Evolutionary conservation across 1,140 invertebrate genomes (phyloP), one percentile per base, ranked within the genome.

Genomic region (Drosophila fuyamai): DNA sequence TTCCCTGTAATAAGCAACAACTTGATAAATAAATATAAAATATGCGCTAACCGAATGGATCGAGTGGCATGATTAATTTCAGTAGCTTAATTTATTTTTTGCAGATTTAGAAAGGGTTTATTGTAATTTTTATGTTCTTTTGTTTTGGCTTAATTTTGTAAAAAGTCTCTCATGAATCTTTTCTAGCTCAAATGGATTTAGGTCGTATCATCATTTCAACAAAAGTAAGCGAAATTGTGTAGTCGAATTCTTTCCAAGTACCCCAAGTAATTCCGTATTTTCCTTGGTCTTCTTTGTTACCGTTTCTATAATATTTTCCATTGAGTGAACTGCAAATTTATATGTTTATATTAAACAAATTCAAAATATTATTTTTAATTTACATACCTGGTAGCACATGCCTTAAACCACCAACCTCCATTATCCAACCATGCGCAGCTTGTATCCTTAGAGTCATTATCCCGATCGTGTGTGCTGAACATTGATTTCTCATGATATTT

Each of bases 401-500:
- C 38, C 59, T 93, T 93, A 9, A 48, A 48, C 76, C 95, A 95
- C 95, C 95, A 95, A 93, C 94, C 95, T 3, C 94, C 94, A n/a
- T 94, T 94, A 14, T 92, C 91, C 27, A 94, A 94, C 48, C 94
- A 91, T n/a, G 95, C 95, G 91, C 96, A 97, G 6, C 29, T 48
- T 18, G 1, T 2, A 18, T 2, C 18, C 1, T 18, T 1, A 1
- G 2, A 18, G 18, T 18, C 18, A 46, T 95, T 95, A 86, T 96
- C 95, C 13, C 93, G 81, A 72, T 96, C 96, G 14, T 92, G 91
- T 0, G 96, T 96, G 27, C 94, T 95, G 92, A 96, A 96, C 79
- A 94, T 94, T 76, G 94, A 94, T 0, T 94, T 94, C 54, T 94
- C 94, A 78, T 96, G 95, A 32, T 95, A 94, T 7, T 92, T 91